Base-by-base conservation (phyloP, 2,888 invertebrate genomes). In the Tinea semifulvella region DNA sequence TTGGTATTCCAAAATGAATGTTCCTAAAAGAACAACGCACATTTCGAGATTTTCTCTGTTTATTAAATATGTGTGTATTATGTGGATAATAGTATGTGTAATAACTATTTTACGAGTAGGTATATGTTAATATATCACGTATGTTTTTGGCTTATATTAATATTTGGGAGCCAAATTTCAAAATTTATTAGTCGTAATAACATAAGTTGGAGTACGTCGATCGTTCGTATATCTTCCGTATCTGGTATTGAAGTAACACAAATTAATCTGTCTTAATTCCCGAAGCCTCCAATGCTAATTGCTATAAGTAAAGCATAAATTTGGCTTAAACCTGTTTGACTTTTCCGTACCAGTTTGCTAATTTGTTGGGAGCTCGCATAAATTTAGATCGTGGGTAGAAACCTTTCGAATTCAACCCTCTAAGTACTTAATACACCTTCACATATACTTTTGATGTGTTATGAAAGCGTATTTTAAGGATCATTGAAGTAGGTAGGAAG, bases 261-360 rank as follows among this genome's bases (percentile, higher is more conserved):
- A 40, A 40, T 40, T 40, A 40, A 40, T 40, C 40, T 22, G 11
- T 22, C 22, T 40, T 40, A 40, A 40, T 40, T 40, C 22, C 20
- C 22, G 40, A 20, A 22, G 13, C 40, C 40, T 40, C 40, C 22
- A 13, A 40, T 40, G 40, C 40, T 40, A 40, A 40, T 40, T 40
- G 40, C 40, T 22, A 22, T 40, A 40, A 40, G 40, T 40, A 40
- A 40, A 40, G 40, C 40, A 40, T 40, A 40, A 40, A 40, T 40
- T 40, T 22, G 40, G 40, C 14, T 40, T 40, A 40, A 40, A 40
- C 40, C 40, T 40, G 40, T 40, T 40, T 40, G 40, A 40, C 40
- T 40, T 40, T 40, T 40, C 40, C 40, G 40, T 40, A 22, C 40
- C 40, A 40, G 40, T 40, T 40, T 22, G 40, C 40, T 40, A 40